These are phyloP conservation scores for Cyphomyrus plagiostoma DNA, from an alignment of 2,113 vertebrate species.

Conservation along the genomic window DNA sequence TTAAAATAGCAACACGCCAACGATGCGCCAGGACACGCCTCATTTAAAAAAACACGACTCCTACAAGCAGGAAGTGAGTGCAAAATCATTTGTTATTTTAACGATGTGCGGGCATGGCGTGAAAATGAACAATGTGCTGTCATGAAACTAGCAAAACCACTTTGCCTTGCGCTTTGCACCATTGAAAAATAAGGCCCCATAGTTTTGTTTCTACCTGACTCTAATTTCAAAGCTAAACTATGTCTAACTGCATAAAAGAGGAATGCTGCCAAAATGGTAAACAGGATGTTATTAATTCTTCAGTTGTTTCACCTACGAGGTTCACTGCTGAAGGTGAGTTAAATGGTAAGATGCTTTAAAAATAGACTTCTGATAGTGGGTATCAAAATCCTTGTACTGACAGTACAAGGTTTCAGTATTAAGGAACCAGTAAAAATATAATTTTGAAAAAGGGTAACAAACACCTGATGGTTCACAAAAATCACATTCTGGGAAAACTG, in stretches of 20 bases:
- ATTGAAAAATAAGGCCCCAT: too few relatives aligned
- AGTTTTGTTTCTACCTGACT: neutral
- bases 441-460: neutral
- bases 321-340: neutral
- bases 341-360: neutral
- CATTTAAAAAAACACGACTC: too few relatives aligned
- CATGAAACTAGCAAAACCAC: too few relatives aligned
- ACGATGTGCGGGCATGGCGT: too few relatives aligned
- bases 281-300: neutral
- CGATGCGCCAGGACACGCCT: too few relatives aligned
- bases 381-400: neutral
- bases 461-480: neutral
- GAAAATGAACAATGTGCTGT: too few relatives aligned
- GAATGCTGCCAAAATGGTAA: neutral
- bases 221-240: neutral
- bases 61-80: too few relatives aligned
- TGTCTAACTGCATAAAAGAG: neutral
- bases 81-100: too few relatives aligned
- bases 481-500: neutral
- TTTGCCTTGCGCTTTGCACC: too few relatives aligned
- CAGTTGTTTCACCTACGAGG: neutral
- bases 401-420: neutral
- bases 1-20: too few relatives aligned
- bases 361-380: neutral
- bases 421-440: neutral